phyloP scores from a whole-genome alignment of 2,797 vertebrate species.

The Antrozous pallidus region DNA sequence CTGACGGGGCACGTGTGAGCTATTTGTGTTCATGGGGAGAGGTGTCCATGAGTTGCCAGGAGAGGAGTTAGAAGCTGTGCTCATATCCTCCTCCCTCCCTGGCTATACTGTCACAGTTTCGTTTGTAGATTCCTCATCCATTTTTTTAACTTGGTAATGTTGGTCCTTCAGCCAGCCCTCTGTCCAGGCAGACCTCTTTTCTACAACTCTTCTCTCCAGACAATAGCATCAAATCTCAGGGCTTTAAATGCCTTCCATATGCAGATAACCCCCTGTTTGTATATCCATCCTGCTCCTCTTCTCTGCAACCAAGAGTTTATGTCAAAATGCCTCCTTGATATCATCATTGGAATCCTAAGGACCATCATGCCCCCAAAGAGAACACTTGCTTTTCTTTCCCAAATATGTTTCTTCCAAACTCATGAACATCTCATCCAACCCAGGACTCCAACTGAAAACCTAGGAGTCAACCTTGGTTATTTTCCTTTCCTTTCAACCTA shows the following conservation, averaged over 20 bases:
- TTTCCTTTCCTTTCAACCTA: background rate
- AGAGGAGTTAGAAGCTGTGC: rapidly evolving
- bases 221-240: background rate
- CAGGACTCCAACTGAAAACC: background rate
- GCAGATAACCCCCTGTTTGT: background rate
- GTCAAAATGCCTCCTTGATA: background rate
- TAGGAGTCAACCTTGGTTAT: background rate
- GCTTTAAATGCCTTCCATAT: background rate
- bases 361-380: background rate
- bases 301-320: background rate
- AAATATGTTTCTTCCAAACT: background rate
- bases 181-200: background rate
- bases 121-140: background rate
- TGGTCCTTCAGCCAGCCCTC: background rate
- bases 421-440: background rate
- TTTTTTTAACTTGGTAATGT: background rate
- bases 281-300: background rate
- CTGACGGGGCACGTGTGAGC: rapidly evolving
- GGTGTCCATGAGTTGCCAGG: rapidly evolving
- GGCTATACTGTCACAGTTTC: background rate
- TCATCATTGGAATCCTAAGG: background rate
- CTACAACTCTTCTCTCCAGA: background rate
- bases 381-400: background rate
- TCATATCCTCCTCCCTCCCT: background rate
- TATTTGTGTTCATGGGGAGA: background rate